Percentiles rank a stretch among this genome's conserved stretches.
These are phyloP conservation scores for Parauchenoglanis punctatus DNA, from an alignment of 2,797 vertebrate species.

Conservation along the genomic window DNA sequence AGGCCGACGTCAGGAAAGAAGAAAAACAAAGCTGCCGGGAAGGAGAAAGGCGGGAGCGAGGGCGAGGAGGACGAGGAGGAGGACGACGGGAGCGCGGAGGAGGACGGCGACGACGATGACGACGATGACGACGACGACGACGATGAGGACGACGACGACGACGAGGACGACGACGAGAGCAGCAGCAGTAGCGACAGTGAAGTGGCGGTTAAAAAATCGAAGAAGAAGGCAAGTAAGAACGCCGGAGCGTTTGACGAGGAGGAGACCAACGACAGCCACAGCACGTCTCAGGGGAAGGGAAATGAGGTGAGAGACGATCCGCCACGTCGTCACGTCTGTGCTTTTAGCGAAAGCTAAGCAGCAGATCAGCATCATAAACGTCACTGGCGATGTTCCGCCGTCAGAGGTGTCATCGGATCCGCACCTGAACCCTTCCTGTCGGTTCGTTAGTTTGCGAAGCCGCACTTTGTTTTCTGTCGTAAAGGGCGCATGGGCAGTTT, in stretches of 20 bases:
- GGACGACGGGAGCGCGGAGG: slow-evolving; percentile 65
- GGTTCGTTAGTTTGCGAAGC: neutral
- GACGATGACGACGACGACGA: slow-evolving; percentile 63
- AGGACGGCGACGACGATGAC: slow-evolving; percentile 38
- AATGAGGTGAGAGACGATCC: slow-evolving; percentile 83
- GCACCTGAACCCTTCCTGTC: neutral
- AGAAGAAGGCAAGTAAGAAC: slow-evolving; percentile 85
- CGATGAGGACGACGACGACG: slow-evolving; percentile 60
- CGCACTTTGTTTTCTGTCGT: neutral
- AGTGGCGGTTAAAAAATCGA: slow-evolving; percentile 85
- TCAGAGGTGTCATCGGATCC: neutral
- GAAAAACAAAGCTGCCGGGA: slow-evolving; percentile 77
- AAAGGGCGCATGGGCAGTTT: slow-evolving; percentile 20
- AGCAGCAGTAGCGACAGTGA: slow-evolving; percentile 89
- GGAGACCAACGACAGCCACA: slow-evolving; percentile 95
- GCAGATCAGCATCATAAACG: neutral
- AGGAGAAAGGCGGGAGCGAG: slow-evolving; percentile 81
- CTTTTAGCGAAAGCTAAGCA: neutral
- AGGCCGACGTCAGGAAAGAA: slow-evolving; percentile 86
- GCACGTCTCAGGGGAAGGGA: slow-evolving; percentile 94
- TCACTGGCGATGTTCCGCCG: neutral
- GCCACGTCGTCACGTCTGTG: neutral
- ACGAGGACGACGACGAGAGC: slow-evolving; percentile 71
- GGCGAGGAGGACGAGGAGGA: slow-evolving; percentile 69
- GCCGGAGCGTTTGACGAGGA: slow-evolving; percentile 90